Evolutionary conservation across 2,113 vertebrate species (phyloP).

Genomic region (Marcusenius ussheri): DNA sequence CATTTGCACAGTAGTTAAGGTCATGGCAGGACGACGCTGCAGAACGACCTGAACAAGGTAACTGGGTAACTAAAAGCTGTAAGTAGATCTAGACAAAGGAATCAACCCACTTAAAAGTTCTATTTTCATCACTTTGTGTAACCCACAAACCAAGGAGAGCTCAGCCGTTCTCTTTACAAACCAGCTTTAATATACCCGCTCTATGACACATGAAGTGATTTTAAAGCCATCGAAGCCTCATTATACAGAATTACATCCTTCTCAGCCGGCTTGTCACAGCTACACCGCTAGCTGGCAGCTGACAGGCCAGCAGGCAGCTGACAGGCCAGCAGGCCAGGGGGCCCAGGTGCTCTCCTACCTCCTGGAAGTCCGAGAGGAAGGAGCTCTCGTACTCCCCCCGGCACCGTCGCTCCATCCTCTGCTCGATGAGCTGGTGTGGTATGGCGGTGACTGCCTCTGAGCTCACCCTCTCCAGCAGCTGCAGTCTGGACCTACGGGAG

Average conservation of each 20-base stretch:
- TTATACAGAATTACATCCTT: not conserved
- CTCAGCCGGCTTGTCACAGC: not conserved
- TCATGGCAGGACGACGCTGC: not conserved
- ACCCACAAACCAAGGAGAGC: not conserved
- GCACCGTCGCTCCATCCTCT: constrained; percentile 87
- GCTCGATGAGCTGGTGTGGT: constrained; percentile 82
- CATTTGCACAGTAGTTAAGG: not conserved
- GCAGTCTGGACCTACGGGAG: constrained; percentile 67
- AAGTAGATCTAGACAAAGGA: not conserved
- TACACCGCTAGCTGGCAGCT: not conserved
- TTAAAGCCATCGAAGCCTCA: not conserved
- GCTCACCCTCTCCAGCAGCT: constrained; percentile 85
- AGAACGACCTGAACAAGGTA: not conserved
- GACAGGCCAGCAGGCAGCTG: not conserved
- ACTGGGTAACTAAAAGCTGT: not conserved
- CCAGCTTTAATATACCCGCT: not conserved
- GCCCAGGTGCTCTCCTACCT: constrained; percentile 53
- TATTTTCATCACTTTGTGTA: not conserved
- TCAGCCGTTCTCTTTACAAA: not conserved
- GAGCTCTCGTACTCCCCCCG: constrained; percentile 87
- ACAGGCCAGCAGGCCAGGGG: not conserved
- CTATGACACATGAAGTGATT: not conserved
- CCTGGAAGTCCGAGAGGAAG: constrained; percentile 84
- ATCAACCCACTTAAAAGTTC: not conserved
- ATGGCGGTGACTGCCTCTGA: constrained; percentile 84